Percentiles rank a stretch among this genome's conserved stretches.
These are phyloP conservation scores for Channallabes apus DNA, from an alignment of 2,797 vertebrate genomes.

Conservation along the genomic window DNA sequence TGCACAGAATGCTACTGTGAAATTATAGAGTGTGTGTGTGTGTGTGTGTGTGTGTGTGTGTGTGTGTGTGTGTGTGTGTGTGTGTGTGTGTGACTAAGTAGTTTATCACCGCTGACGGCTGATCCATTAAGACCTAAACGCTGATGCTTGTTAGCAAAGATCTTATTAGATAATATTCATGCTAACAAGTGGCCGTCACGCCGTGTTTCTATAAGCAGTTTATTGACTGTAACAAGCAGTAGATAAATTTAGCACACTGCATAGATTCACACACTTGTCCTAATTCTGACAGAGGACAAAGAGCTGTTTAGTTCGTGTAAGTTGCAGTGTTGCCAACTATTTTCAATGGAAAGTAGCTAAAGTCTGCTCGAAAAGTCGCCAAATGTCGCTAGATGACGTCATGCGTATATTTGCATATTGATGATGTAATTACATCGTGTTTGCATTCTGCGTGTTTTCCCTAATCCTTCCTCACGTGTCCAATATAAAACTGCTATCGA, in stretches of 20 bases:
- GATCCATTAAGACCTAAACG: neutral
- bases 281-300: neutral
- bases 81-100: neutral
- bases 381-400: too few relatives aligned
- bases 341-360: too few relatives aligned
- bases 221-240: neutral
- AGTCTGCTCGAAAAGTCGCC: too few relatives aligned
- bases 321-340: too few relatives aligned
- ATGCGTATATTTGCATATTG: too few relatives aligned
- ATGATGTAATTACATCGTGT: too few relatives aligned
- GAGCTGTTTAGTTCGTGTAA: neutral
- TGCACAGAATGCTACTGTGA: neutral
- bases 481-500: too few relatives aligned
- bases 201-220: neutral
- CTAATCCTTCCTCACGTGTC: too few relatives aligned
- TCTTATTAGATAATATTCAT: neutral
- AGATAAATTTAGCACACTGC: neutral
- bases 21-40: slow-evolving; percentile 6
- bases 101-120: neutral
- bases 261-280: neutral
- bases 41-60: slow-evolving; percentile 19
- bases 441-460: too few relatives aligned
- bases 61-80: slow-evolving; percentile 12
- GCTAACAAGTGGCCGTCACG: neutral
- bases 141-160: neutral